Evolutionary conservation across 2,888 invertebrate species (phyloP).

Genomic region (Phorcus lineatus): DNA sequence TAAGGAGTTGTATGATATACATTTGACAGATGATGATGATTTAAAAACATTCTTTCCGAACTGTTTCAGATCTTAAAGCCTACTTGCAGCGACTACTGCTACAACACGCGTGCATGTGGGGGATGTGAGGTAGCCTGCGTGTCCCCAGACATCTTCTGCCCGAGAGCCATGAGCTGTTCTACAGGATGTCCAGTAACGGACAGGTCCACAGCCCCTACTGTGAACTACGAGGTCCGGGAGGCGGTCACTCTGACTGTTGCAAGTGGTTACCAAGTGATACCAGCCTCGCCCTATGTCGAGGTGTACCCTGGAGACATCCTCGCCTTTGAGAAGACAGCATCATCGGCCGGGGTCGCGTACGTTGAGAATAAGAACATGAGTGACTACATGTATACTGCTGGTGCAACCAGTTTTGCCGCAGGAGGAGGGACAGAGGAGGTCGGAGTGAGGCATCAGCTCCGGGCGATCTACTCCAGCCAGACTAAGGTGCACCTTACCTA

Average conservation of each 20-base stretch:
- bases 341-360: constrained; percentile 33
- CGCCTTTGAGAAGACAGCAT: constrained; percentile 42
- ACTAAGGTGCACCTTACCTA: constrained; percentile 37
- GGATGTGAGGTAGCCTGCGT: constrained; percentile 30
- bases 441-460: neutral
- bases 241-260: constrained; percentile 26
- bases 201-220: neutral
- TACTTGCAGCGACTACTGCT: constrained; percentile 46
- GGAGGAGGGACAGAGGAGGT: neutral
- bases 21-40: too few relatives aligned
- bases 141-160: constrained; percentile 23
- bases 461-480: neutral
- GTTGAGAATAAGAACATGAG: neutral
- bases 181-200: neutral
- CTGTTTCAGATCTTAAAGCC: constrained; percentile 44
- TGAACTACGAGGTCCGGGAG: constrained; percentile 23
- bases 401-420: neutral
- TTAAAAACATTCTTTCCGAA: neutral
- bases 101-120: constrained; percentile 45
- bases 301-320: constrained; percentile 57
- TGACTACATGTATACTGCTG: neutral
- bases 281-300: constrained; percentile 27
- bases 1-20: too few relatives aligned
- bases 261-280: constrained; percentile 45
- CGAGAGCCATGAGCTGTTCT: constrained; percentile 23